phyloP scores from a whole-genome alignment of 2,888 invertebrate genomes.

The Thysanoteuthis rhombus region DNA sequence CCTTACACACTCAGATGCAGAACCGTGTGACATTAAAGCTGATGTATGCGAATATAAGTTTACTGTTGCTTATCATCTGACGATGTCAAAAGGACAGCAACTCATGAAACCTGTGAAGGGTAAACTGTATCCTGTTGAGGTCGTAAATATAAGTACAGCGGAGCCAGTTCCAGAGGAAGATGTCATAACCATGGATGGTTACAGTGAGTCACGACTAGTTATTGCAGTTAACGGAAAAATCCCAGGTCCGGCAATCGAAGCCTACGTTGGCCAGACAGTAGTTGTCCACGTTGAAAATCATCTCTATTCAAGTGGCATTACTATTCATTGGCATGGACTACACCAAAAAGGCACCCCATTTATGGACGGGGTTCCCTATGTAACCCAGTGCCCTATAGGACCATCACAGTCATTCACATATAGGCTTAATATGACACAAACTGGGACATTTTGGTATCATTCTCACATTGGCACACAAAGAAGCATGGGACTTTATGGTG shows the following conservation, averaged over 20 bases:
- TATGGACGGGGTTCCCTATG: slow-evolving; percentile 55
- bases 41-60: slow-evolving; percentile 43
- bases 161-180: slow-evolving; percentile 37
- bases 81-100: slow-evolving; percentile 45
- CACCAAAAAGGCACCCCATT: slow-evolving; percentile 41
- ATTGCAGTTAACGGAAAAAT: slow-evolving; percentile 44
- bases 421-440: slow-evolving; percentile 46
- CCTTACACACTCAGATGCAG: neutral
- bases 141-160: slow-evolving; percentile 39
- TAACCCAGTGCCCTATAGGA: slow-evolving; percentile 61
- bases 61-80: slow-evolving; percentile 41
- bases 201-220: slow-evolving; percentile 35
- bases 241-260: slow-evolving; percentile 52
- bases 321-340: slow-evolving; percentile 50
- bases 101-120: slow-evolving; percentile 37
- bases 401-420: slow-evolving; percentile 58
- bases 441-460: slow-evolving; percentile 50
- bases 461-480: slow-evolving; percentile 50
- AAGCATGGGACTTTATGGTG: slow-evolving; percentile 56
- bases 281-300: slow-evolving; percentile 42
- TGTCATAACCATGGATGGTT: slow-evolving; percentile 52
- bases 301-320: slow-evolving; percentile 41
- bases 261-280: slow-evolving; percentile 42
- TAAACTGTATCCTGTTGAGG: slow-evolving; percentile 48
- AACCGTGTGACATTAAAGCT: slow-evolving; percentile 37